Evolutionary conservation across 2,888 invertebrate genomes (phyloP), one percentile per base, ranked within the genome.

Genomic region (Pelosia muscerda): DNA sequence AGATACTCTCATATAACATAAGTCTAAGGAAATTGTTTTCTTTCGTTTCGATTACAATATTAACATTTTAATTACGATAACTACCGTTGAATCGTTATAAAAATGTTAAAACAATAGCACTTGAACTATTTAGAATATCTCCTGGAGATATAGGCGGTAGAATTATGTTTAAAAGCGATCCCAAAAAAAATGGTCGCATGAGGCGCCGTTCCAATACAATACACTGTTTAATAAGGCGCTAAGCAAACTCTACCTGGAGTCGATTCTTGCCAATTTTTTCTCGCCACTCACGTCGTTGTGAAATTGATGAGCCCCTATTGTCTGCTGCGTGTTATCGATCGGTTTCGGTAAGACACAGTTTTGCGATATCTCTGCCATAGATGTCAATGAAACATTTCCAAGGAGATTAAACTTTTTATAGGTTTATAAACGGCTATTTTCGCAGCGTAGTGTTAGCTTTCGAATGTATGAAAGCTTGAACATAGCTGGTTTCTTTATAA

Each of bases 131-230:
- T 77, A 77, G 76, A 71, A 75, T 67, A 66, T 71, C 73, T 72
- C 75, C 74, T 68, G 60, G 65, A 73, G 76, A 83, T 76, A 83
- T 82, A 85, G 85, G 83, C 75, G 75, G 74, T 76, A 63, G 58
- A 72, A 83, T 87, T 79, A 85, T 86, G 82, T 87, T 84, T 84
- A 80, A 80, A 78, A 71, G 77, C 73, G 77, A 76, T 80, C 69
- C 83, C 84, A 89, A 89, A 89, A 28, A 89, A 90, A 90, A 87
- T 82, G 84, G 84, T 76, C 83, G 79, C 81, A 84, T 78, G 81
- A 89, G 91, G 92, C 93, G 93, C 93, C 93, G 83, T 78, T 82
- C 77, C 79, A 78, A 78, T 83, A 92, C 92, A 93, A 93, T 90
- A 84, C 88, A 72, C 79, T 82, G 80, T 86, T 86, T 87, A 87